Percentiles rank a stretch among this genome's conserved stretches.
Conservation (phyloP, 2,797 vertebrate species). For the Cyclopterus lumpus region DNA sequence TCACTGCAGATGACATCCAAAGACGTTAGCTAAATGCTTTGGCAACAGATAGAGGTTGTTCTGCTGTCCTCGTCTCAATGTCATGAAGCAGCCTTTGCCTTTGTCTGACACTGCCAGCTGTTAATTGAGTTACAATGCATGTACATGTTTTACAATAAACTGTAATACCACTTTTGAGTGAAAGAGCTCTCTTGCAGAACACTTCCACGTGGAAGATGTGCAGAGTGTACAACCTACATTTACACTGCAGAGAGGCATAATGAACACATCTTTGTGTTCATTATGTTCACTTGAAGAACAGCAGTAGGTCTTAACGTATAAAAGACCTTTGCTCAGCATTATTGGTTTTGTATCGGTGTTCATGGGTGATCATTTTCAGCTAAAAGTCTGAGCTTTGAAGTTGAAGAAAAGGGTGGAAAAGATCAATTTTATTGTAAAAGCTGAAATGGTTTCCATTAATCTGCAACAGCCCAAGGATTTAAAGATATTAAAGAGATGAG, state of each 20-base stretch:
- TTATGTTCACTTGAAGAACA: slow-evolving; percentile 39
- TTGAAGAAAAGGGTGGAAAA: slow-evolving; percentile 3
- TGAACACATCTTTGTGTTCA: slow-evolving; percentile 29
- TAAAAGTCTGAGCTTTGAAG: slow-evolving; percentile 15
- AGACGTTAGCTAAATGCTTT: slow-evolving; percentile 42
- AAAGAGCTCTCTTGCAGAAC: slow-evolving; percentile 42
- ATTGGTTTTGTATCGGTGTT: slow-evolving; percentile 48
- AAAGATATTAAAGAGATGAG: background rate
- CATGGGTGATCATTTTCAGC: background rate
- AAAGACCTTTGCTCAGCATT: slow-evolving; percentile 54
- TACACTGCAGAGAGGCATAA: slow-evolving; percentile 39
- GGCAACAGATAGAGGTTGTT: slow-evolving; percentile 41
- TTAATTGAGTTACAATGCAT: slow-evolving; percentile 48
- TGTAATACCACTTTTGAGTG: slow-evolving; percentile 24
- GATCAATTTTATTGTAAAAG: background rate
- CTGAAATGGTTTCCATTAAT: slow-evolving; percentile 8
- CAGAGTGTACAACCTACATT: slow-evolving; percentile 38
- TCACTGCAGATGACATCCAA: slow-evolving; percentile 40
- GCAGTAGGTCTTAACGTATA: slow-evolving; percentile 52
- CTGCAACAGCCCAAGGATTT: background rate
- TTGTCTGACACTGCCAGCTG: slow-evolving; percentile 1
- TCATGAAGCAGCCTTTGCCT: slow-evolving; percentile 29
- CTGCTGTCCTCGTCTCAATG: slow-evolving; percentile 34
- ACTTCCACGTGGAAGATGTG: slow-evolving; percentile 46
- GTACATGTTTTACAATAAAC: slow-evolving; percentile 23